Conservation (phyloP, 2,888 invertebrate genomes). For the Lasioglossum villosulum region DNA sequence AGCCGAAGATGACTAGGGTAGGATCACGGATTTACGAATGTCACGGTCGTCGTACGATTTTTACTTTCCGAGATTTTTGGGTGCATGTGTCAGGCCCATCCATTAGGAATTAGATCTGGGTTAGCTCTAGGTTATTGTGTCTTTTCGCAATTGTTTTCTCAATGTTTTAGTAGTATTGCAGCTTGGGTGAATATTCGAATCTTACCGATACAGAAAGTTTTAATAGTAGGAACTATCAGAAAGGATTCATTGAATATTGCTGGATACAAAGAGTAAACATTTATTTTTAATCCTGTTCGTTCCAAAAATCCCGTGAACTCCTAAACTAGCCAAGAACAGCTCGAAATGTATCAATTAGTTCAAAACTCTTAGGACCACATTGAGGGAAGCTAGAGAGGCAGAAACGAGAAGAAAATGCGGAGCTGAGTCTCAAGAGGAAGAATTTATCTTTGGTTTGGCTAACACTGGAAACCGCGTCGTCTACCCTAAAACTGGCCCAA, state of each 20-base stretch:
- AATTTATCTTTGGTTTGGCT: background rate
- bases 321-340: background rate
- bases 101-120: too few relatives aligned
- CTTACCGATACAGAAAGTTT: background rate
- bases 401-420: background rate
- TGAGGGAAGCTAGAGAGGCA: background rate
- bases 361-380: background rate
- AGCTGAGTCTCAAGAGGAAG: background rate
- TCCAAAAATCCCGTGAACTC: background rate
- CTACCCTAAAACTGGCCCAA: conserved; percentile 12
- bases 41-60: background rate
- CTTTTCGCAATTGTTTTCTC: background rate
- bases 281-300: background rate
- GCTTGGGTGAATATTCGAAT: background rate
- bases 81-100: background rate
- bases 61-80: background rate
- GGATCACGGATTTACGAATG: background rate
- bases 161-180: background rate
- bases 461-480: background rate
- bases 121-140: too few relatives aligned
- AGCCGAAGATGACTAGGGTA: background rate
- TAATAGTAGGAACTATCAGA: background rate
- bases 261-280: background rate
- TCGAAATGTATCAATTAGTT: background rate
- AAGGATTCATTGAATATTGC: background rate